Percentiles rank a stretch among this genome's conserved stretches.
phyloP scores from a whole-genome alignment of 2,113 vertebrate genomes.

The Aix galericulata region DNA sequence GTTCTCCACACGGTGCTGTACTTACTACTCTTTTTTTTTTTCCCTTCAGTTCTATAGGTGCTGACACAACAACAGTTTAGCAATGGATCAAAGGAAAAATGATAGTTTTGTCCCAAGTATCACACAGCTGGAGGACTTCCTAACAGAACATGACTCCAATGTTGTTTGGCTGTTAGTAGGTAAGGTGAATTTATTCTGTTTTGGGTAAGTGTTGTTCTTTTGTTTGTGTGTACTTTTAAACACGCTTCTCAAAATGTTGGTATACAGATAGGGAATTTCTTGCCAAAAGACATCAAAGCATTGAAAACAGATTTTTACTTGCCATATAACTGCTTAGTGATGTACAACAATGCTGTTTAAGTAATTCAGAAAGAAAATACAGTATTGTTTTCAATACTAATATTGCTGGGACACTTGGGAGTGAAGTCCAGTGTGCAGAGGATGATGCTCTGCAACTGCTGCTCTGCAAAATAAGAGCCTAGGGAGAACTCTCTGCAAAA shows the following conservation, averaged over 20 bases:
- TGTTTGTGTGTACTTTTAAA: background rate
- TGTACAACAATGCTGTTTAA: no score
- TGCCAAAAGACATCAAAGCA: background rate
- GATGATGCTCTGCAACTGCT: background rate
- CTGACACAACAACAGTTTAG: conserved; percentile 41
- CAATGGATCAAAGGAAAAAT: conserved; percentile 86
- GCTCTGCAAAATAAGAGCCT: background rate
- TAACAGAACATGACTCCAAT: conserved; percentile 93
- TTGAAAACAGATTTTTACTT: background rate
- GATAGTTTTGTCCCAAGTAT: conserved; percentile 89
- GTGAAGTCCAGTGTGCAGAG: background rate
- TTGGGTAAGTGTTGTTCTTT: background rate
- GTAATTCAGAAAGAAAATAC: background rate
- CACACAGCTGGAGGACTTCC: conserved; percentile 88
- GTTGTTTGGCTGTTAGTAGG: conserved; percentile 97
- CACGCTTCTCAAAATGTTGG: background rate
- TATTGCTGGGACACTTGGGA: background rate
- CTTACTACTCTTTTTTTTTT: background rate
- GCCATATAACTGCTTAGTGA: background rate
- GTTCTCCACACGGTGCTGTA: background rate
- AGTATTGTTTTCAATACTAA: background rate
- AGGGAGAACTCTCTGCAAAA: background rate
- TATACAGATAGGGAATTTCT: background rate
- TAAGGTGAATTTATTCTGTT: conserved; percentile 69
- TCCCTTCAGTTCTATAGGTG: conserved; percentile 52